phyloP scores from a whole-genome alignment of 2,797 vertebrate genomes.

The Cynodonichthys magdalenae region DNA sequence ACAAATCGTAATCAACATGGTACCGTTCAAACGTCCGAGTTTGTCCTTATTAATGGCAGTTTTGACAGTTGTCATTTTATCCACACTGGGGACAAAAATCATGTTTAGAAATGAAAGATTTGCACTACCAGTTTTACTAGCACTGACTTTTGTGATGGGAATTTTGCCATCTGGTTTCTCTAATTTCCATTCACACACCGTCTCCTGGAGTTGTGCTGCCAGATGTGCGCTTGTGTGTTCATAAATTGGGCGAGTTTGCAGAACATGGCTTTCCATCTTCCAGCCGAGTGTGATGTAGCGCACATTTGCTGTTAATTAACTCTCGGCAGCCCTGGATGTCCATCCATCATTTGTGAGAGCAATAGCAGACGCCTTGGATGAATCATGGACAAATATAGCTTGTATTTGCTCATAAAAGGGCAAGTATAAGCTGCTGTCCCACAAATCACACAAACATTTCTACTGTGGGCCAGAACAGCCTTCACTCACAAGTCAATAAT shows the following conservation, averaged over 20 bases:
- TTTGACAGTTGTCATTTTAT: background rate
- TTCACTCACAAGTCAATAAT: no score
- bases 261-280: background rate
- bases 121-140: background rate
- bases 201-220: background rate
- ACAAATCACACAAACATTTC: no score
- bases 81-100: background rate
- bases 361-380: background rate
- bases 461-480: no score
- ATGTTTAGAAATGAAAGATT: background rate
- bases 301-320: background rate
- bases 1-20: slow-evolving; percentile 4
- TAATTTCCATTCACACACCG: background rate
- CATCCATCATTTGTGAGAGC: background rate
- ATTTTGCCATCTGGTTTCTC: background rate
- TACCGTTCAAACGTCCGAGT: slow-evolving; percentile 1
- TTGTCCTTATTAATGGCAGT: background rate
- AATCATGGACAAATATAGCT: background rate
- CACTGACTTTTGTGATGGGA: background rate
- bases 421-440: no score
- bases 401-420: slow-evolving; percentile 1
- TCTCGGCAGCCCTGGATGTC: background rate
- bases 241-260: background rate
- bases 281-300: no score
- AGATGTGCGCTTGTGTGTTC: background rate